Base-by-base conservation (phyloP, 2,113 vertebrate genomes). In the Choloepus hoffmanni region DNA sequence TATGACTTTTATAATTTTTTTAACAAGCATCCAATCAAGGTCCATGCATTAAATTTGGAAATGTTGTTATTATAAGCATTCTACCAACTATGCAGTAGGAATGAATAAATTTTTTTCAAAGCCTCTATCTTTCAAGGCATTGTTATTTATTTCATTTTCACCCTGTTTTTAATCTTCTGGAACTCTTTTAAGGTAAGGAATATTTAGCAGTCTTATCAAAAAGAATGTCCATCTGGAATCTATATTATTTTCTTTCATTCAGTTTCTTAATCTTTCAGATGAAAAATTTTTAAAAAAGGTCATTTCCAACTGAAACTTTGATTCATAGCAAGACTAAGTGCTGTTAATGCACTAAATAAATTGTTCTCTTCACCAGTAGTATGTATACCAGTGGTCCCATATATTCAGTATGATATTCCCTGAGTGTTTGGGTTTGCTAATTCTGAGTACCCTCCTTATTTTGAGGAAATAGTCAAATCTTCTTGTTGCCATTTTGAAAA, bases 381-480 rank as follows among this genome's bases (percentile, higher is more conserved):
- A 15, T 0, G 1, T 28, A 58, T 19, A 63, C 10, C 21, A 26
- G 74, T 48, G 9, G 21, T 67, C 30, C n/a, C 33, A 77, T 26
- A 10, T 65, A 82, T 21, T 74, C 43, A 63, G 15, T 36, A 24
- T 53, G 14, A n/a, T 14, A 5, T 65, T 30, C 8, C 43, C 18
- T 73, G 65, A 88, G 28, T 70, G 79, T 82, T 85, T 28, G 74
- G 33, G 6, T 82, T 83, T 70, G 11, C 30, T 65, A 70, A 60
- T 65, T 65, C n/a, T 77, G 30, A 90, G 10, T 65, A 65, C 85
- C 30, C 23, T 70, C 36, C 30, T 91, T 79, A 91, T 85, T 90
- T 93, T 76, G 60, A 58, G 68, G 50, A 91, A 89, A 68, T 77
- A 85, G 74, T 76, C 30, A 65, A 48, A 81, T 72, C 18, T 78